Evolutionary conservation across 2,113 vertebrate genomes (phyloP).

Genomic region (Emydura subglobosa): DNA sequence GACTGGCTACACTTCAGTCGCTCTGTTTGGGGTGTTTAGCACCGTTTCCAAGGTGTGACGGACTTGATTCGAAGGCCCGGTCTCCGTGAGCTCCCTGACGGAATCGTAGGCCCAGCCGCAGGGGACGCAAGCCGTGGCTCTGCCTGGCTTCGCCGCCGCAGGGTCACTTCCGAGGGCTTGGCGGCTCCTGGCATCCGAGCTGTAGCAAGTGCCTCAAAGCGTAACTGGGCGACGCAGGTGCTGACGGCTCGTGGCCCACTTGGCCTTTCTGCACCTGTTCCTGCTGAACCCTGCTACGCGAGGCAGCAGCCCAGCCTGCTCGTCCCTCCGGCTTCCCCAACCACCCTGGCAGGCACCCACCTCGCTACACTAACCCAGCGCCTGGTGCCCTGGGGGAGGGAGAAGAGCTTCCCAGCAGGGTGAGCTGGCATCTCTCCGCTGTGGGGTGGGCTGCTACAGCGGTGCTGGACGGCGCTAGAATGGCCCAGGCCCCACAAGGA

Average conservation of each 20-base stretch:
- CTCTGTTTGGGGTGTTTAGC: background rate
- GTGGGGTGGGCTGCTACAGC: background rate
- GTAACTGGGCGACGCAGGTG: background rate
- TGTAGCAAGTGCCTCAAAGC: background rate
- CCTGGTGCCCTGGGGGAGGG: background rate
- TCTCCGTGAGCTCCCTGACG: background rate
- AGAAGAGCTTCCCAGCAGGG: background rate
- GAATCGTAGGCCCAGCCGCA: fast-evolving
- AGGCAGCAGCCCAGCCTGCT: background rate
- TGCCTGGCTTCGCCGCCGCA: background rate
- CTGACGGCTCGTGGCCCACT: background rate
- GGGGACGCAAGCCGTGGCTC: background rate
- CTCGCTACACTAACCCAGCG: background rate
- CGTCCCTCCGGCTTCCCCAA: background rate
- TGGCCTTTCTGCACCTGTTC: background rate
- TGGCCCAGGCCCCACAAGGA: background rate
- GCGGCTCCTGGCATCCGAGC: background rate
- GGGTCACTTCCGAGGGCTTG: background rate
- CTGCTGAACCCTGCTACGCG: background rate
- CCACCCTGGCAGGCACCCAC: background rate
- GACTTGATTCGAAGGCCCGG: background rate
- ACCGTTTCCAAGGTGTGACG: too few relatives aligned
- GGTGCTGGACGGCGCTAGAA: fast-evolving
- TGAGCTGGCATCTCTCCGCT: background rate
- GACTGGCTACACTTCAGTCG: too few relatives aligned